A percentile compares a stretch with the other conserved stretches of the same genome.
Evolutionary conservation across 1,140 invertebrate species (phyloP).

Genomic region (Paramacrobiotus metropolitanus): DNA sequence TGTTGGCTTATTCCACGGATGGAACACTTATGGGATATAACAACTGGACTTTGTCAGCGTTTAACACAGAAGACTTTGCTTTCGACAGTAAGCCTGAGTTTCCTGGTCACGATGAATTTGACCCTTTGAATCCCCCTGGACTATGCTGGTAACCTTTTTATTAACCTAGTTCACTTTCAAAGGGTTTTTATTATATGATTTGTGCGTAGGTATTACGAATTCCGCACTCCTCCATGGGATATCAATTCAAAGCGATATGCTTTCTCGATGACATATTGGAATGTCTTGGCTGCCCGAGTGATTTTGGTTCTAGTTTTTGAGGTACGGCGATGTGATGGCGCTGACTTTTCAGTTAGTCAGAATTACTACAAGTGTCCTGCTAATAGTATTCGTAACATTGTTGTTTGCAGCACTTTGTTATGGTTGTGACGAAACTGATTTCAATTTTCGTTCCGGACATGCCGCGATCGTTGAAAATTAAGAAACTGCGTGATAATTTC

Average conservation of each 20-base stretch:
- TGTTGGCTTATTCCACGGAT: constrained; percentile 29
- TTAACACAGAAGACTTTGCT: constrained; percentile 43
- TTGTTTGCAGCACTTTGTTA: constrained; percentile 55
- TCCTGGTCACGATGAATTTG: constrained; percentile 12
- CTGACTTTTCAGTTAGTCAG: not conserved
- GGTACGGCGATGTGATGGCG: constrained; percentile 29
- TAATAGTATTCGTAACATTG: constrained; percentile 7
- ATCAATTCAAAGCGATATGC: constrained; percentile 34
- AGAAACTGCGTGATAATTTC: constrained; percentile 53
- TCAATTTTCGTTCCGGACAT: constrained; percentile 80
- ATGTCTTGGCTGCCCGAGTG: constrained; percentile 62
- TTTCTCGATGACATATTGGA: constrained; percentile 57
- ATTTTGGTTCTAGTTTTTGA: constrained; percentile 79
- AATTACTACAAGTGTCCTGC: not conserved
- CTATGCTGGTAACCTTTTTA: not conserved
- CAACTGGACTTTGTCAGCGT: constrained; percentile 54
- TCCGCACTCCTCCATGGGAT: constrained; percentile 24
- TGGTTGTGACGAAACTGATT: constrained; percentile 69
- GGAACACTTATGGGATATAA: constrained; percentile 47
- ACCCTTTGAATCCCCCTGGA: constrained; percentile 14
- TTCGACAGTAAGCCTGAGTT: constrained; percentile 11
- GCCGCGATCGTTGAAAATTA: constrained; percentile 51
- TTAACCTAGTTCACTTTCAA: not conserved
- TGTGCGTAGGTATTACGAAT: constrained; percentile 49
- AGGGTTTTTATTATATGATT: constrained; percentile 5